Evolutionary conservation across 2,113 vertebrate genomes (phyloP).

Genomic region (Rhinolophus ferrumequinum): DNA sequence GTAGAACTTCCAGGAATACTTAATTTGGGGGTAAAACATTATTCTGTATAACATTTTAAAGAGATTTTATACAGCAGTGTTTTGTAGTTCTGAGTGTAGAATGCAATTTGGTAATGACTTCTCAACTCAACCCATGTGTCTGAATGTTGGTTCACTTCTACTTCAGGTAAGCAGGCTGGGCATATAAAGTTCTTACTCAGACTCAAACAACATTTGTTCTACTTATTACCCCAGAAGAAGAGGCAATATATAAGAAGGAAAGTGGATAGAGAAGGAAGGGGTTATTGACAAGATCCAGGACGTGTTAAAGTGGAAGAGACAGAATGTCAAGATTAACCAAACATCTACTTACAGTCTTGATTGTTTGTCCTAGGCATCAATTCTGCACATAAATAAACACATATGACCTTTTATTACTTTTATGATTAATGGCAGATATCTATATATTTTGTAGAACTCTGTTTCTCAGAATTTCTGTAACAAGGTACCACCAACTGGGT

Average conservation of each 20-base stretch:
- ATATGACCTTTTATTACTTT: neutral
- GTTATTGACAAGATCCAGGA: neutral
- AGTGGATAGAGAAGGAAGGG: neutral
- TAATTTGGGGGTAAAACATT: neutral
- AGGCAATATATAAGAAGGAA: neutral
- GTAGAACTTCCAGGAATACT: neutral
- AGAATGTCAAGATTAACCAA: neutral
- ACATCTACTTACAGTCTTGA: neutral
- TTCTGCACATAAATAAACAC: neutral
- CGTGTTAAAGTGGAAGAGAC: neutral
- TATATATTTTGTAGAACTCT: neutral
- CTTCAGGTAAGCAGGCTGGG: neutral
- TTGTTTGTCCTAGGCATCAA: neutral
- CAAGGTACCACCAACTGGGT: neutral
- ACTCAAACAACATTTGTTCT: neutral
- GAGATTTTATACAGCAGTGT: neutral
- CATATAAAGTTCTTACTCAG: neutral
- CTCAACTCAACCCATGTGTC: neutral
- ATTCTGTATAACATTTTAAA: neutral
- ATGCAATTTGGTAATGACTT: conserved; percentile 11
- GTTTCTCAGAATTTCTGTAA: neutral
- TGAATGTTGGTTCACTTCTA: neutral
- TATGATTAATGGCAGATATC: neutral
- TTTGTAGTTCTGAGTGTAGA: neutral
- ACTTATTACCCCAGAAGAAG: neutral